phyloP scores from a whole-genome alignment of 2,113 vertebrate species.

The Scomber scombrus region DNA sequence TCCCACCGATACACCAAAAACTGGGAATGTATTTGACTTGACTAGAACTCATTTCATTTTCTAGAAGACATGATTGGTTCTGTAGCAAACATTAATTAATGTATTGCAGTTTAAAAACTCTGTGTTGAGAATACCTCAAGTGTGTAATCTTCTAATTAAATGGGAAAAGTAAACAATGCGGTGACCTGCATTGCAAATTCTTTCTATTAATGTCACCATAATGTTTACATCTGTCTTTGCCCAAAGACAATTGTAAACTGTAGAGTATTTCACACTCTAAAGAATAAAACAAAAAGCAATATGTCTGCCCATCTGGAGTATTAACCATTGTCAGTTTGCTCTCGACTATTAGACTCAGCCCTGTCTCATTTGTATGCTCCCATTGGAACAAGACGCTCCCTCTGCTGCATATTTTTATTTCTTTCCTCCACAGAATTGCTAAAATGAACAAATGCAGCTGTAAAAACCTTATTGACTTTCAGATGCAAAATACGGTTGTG shows the following conservation, averaged over 20 bases:
- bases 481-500: conserved; percentile 53
- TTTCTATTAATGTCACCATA: conserved; percentile 30
- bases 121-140: conserved; percentile 71
- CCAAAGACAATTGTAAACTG: conserved; percentile 43
- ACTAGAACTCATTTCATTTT: conserved; percentile 48
- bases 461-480: conserved; percentile 70
- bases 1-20: conserved; percentile 37
- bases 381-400: conserved; percentile 46
- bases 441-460: conserved; percentile 73
- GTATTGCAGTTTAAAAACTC: conserved; percentile 70
- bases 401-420: conserved; percentile 53
- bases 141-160: conserved; percentile 81
- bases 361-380: conserved; percentile 72
- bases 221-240: conserved; percentile 60
- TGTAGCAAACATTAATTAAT: conserved; percentile 69
- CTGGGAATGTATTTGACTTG: conserved; percentile 37
- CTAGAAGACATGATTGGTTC: conserved; percentile 45
- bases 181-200: conserved; percentile 71
- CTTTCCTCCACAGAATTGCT: conserved; percentile 48
- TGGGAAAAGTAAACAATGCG: conserved; percentile 61
- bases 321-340: conserved; percentile 22
- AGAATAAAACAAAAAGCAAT: conserved; percentile 38
- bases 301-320: conserved; percentile 32
- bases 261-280: conserved; percentile 32
- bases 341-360: conserved; percentile 38